phyloP scores from a whole-genome alignment of 2,113 vertebrate species.

The Boulengeromyrus knoepffleri region DNA sequence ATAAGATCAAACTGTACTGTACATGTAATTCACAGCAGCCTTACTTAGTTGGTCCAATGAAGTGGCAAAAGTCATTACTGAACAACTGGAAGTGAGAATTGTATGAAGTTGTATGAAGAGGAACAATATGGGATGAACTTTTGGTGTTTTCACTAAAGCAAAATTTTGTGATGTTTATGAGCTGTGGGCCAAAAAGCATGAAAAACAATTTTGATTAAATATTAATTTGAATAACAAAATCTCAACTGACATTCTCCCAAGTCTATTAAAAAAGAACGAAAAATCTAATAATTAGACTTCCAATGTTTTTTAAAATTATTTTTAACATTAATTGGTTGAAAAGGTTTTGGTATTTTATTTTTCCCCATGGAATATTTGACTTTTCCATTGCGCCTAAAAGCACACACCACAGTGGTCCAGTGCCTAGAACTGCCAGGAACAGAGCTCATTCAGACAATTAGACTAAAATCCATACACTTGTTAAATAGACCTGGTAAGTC shows the following conservation, averaged over 20 bases:
- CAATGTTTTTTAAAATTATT: not conserved
- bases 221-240: not conserved
- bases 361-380: not conserved
- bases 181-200: not conserved
- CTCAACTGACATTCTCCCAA: not conserved
- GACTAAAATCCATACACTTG: constrained; percentile 48
- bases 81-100: not conserved
- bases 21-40: not conserved
- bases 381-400: not conserved
- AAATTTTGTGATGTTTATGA: not conserved
- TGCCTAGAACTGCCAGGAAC: constrained; percentile 15
- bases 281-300: not conserved
- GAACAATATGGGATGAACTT: not conserved
- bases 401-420: not conserved
- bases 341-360: not conserved
- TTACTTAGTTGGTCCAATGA: not conserved
- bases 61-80: not conserved
- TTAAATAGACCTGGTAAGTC: constrained; percentile 42
- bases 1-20: not conserved
- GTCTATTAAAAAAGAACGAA: not conserved
- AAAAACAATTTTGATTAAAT: not conserved
- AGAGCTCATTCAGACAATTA: constrained; percentile 42
- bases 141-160: not conserved
- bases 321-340: not conserved
- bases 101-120: not conserved